Percentiles rank a stretch among this genome's conserved stretches.
Conservation (phyloP, 92 coral and sea anemone species). For the Porites lobata region DNA sequence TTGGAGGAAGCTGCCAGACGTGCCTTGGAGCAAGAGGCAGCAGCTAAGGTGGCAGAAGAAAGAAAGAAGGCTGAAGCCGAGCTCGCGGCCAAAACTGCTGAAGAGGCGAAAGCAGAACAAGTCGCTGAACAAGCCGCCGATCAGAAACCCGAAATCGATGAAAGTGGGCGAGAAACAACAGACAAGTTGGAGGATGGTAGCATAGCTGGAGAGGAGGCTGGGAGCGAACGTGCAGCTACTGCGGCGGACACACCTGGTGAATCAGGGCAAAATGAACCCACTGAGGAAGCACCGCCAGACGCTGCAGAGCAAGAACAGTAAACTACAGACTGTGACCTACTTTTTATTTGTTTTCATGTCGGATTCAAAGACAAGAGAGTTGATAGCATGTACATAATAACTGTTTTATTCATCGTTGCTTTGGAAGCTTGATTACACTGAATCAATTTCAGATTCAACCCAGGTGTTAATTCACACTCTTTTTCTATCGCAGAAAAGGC, state of each 20-base stretch:
- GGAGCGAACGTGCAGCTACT: constrained; percentile 48
- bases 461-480: neutral
- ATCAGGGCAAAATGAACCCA: constrained; percentile 61
- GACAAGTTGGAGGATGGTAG: constrained; percentile 45
- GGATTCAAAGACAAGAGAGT: neutral
- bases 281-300: constrained; percentile 38
- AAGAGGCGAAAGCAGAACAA: constrained; percentile 59
- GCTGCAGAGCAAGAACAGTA: constrained; percentile 21
- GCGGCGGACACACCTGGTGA: constrained; percentile 55
- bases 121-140: constrained; percentile 4
- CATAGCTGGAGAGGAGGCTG: constrained; percentile 54
- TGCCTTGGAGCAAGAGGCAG: constrained; percentile 81
- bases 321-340: neutral
- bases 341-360: neutral
- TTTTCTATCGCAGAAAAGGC: neutral
- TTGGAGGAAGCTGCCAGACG: constrained; percentile 87
- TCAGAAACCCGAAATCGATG: constrained; percentile 1
- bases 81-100: constrained; percentile 68
- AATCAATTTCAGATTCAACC: neutral
- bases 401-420: neutral
- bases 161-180: constrained; percentile 45
- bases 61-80: constrained; percentile 70
- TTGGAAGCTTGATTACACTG: neutral
- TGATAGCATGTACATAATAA: neutral
- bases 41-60: constrained; percentile 82